phyloP scores from a whole-genome alignment of 1,140 invertebrate species.

The Temnothorax longispinosus region DNA sequence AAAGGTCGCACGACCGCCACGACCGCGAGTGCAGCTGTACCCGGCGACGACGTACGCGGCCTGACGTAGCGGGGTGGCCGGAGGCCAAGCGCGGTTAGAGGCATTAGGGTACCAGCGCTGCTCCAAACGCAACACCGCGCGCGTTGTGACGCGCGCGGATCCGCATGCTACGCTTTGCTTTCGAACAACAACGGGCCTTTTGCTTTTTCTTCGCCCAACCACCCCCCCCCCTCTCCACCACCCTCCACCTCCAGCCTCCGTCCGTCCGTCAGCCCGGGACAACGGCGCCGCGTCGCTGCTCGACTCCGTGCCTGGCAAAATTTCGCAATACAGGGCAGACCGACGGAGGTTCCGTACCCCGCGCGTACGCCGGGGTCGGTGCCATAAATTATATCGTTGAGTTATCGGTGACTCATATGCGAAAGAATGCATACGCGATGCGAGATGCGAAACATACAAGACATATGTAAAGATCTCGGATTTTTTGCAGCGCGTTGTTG shows the following conservation, averaged over 20 bases:
- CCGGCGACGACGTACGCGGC: neutral
- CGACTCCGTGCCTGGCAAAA: neutral
- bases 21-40: slow-evolving; percentile 67
- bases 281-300: neutral
- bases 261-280: neutral
- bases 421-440: neutral
- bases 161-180: slow-evolving; percentile 16
- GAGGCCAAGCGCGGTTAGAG: slow-evolving; percentile 38
- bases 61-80: neutral
- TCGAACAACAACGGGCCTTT: slow-evolving; percentile 17
- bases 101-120: slow-evolving; percentile 45
- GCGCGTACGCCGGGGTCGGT: too few species aligned
- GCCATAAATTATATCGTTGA: neutral
- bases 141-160: slow-evolving; percentile 8
- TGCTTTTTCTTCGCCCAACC: slow-evolving; percentile 42
- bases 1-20: slow-evolving; percentile 64
- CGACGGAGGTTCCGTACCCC: neutral
- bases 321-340: neutral
- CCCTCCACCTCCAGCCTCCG: neutral
- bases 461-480: neutral
- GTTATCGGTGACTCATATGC: neutral
- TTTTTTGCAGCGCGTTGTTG: neutral
- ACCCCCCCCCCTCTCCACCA: neutral
- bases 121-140: slow-evolving; percentile 38
- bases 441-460: neutral